phyloP scores from a whole-genome alignment of 2,797 vertebrate species.

The Aplochiton taeniatus region DNA sequence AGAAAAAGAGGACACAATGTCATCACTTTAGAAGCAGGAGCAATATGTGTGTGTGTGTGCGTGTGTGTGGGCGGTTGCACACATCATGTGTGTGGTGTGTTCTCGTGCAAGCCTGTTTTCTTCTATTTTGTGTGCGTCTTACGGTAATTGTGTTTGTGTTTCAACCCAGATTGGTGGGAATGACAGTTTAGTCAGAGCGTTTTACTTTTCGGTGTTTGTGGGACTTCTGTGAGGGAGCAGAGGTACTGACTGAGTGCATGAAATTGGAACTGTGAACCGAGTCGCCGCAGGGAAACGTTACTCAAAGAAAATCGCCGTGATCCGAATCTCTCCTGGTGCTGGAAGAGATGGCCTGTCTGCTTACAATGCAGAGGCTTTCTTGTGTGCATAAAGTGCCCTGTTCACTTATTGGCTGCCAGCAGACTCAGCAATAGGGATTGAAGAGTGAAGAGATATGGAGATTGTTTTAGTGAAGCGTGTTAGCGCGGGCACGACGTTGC shows the following conservation, averaged over 20 bases:
- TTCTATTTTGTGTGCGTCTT: neutral
- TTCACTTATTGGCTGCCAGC: constrained; percentile 33
- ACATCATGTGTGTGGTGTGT: neutral
- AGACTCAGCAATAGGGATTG: constrained; percentile 49
- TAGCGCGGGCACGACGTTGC: constrained; percentile 47
- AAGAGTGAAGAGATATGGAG: constrained; percentile 37
- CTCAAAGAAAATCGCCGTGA: constrained; percentile 9
- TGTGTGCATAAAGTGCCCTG: constrained; percentile 9
- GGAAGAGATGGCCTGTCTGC: constrained; percentile 23
- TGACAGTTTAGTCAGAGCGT: constrained; percentile 3
- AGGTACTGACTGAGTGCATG: constrained; percentile 7
- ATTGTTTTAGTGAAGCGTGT: constrained; percentile 48
- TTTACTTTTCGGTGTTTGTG: neutral
- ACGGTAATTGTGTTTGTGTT: neutral
- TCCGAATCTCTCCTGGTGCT: constrained; percentile 18
- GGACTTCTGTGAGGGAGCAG: neutral
- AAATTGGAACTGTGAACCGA: constrained; percentile 10
- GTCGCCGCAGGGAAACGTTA: constrained; percentile 27
- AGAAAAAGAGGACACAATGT: constrained; percentile 41
- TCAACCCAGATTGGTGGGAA: constrained; percentile 2
- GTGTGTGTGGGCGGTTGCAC: neutral
- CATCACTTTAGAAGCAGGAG: constrained; percentile 41
- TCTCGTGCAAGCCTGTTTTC: constrained; percentile 2
- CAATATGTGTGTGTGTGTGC: constrained; percentile 17
- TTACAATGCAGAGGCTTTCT: constrained; percentile 14